Conservation (phyloP, 2,797 vertebrate genomes). For the Heteromormyrus szaboi region DNA sequence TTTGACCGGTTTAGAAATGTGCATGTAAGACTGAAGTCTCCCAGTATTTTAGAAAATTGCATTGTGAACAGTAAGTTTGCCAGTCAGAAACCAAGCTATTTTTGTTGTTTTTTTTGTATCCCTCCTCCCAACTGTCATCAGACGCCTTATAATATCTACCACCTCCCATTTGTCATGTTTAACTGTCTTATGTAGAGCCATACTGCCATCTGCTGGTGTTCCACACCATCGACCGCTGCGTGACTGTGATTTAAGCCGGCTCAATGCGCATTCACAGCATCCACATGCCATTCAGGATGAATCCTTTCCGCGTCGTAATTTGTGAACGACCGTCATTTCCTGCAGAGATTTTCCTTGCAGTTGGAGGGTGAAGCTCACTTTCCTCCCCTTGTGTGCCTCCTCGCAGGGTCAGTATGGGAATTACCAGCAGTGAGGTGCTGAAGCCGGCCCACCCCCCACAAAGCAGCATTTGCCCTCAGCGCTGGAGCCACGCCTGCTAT, state of each 20-base stretch:
- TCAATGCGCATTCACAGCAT: background rate
- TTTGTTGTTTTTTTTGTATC: background rate
- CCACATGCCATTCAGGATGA: slow-evolving; percentile 5
- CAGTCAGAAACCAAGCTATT: background rate
- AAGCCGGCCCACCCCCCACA: background rate
- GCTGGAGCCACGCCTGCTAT: background rate
- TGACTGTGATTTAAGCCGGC: background rate
- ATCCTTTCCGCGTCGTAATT: background rate
- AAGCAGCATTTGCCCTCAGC: slow-evolving; percentile 36
- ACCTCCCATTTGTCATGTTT: slow-evolving; percentile 2
- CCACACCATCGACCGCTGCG: background rate
- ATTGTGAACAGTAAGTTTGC: slow-evolving; percentile 11
- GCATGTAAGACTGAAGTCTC: slow-evolving; percentile 33
- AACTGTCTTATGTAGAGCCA: slow-evolving; percentile 37
- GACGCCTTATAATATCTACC: background rate
- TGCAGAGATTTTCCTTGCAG: background rate
- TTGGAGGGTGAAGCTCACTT: background rate
- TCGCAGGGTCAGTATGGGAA: slow-evolving; percentile 93
- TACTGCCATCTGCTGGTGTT: slow-evolving; percentile 67
- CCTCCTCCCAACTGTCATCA: background rate
- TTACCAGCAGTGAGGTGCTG: slow-evolving; percentile 65
- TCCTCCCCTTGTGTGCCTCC: slow-evolving; percentile 36
- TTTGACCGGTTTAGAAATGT: slow-evolving; percentile 64
- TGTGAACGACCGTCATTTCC: background rate
- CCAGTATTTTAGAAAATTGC: slow-evolving; percentile 11